Base-by-base conservation (phyloP, 2,888 invertebrate genomes). In the Drosophila subsilvestris region DNA sequence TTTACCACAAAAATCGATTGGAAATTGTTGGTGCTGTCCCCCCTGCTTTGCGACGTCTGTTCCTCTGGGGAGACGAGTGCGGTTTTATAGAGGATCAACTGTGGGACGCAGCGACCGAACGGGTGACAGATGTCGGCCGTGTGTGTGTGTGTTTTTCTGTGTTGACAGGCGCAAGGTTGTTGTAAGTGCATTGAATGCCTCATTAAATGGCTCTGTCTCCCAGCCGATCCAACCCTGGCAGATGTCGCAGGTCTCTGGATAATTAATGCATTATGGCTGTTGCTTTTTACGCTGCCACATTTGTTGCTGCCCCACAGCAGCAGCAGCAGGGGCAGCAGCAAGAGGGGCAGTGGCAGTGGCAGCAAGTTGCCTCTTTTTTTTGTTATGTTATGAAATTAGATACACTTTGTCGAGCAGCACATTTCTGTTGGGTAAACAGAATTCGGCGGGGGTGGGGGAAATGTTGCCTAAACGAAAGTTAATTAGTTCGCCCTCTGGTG, bases 111-210 rank as follows among this genome's bases (percentile, higher is more conserved):
- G 27, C 27, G n/a, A 61, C 47, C 29, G 73, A 78, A 86, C 75
- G 81, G 86, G 81, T 86, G 86, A 86, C 84, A 85, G 85, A 85
- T 85, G 85, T 82, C 80, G 78, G 54, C 60, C 67, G 65, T 60
- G 68, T 68, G 17, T 42, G 37, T 51, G 42, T 45, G 45, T 62
- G 20, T 63, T 45, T 43, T 49, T 59, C 71, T 76, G 56, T 77
- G 75, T 84, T 84, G 84, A 79, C 84, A 82, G 75, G 74, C 81
- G 72, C 82, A 86, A 81, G 80, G 86, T 83, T 78, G 81, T 67
- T 78, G 81, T 67, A 70, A 78, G 79, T 80, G 79, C 76, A 83
- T 77, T 82, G 85, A 85, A 89, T 88, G 89, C 88, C 88, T 89
- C 88, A 90, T 89, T 90, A 89, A 89, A 83, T 80, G 80, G 79